Evolutionary conservation across 2,888 invertebrate genomes (phyloP), one percentile per base, ranked within the genome.

Genomic region (Tetanocera ferruginea): DNA sequence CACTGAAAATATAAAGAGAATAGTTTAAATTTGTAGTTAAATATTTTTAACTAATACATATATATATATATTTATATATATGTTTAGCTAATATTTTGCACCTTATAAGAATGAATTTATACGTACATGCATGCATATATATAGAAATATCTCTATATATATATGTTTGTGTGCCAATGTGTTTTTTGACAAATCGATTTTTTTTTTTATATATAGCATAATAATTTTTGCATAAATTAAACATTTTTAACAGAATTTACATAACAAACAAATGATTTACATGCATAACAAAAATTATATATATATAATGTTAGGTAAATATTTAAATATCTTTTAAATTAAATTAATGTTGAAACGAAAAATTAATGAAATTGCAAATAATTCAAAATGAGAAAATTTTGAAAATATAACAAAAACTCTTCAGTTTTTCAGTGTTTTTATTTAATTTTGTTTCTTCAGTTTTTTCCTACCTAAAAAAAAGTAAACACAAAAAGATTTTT

Each of bases 161-260:
- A 23, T 60, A 28, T 28, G 5, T n/a, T 14, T 34, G 23, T 43
- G 37, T 67, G 49, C 5, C 6, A 49, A 11, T 23, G 37, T 43
- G 43, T 43, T 60, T 60, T 57, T 60, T 60, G 60, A 60, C 60
- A 60, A 60, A 28, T 60, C 60, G 60, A 60, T 60, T 60, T 60
- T 57, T 60, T 60, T 60, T 60, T 57, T 60, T 60, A 25, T 60
- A 60, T 28, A 28, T 60, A 43, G 43, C 11, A 43, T 43, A 43
- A 43, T 43, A 43, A 25, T 60, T 25, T 23, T 11, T 60, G 60
- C 28, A 60, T 60, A 28, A 28, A 60, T 23, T 28, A 28, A 60
- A 60, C 9, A 14, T 28, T 28, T 60, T 28, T 43, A 11, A 43
- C 43, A 37, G 8, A 37, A 37, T 8, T 37, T 37, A 43, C 14